Base-by-base conservation (phyloP, 2,888 invertebrate genomes). In the Rapana venosa region DNA sequence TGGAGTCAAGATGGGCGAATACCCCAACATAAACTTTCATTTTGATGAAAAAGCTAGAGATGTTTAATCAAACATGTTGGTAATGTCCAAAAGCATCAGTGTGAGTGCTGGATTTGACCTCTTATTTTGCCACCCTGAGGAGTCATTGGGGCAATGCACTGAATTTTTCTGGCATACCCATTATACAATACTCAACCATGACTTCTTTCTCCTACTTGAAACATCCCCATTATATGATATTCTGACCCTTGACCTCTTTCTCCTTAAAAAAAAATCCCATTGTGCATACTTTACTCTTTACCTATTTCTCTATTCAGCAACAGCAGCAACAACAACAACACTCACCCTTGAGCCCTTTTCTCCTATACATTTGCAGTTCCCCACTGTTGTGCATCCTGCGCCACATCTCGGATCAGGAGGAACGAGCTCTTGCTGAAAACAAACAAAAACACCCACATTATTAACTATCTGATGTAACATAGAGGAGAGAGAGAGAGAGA, bases 291-390 rank as follows among this genome's bases (percentile, higher is more conserved):
- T 20, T 22, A 15, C 20, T 20, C 26, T 66, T 26, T 5, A 66
- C 26, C 66, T 66, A 5, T 66, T 66, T 66, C 66, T 66, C 26
- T 26, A 22, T 20, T 66, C 47, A 47, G 8, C 22, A 13, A 81
- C 32, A 13, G 17, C 32, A 83, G 20, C 15, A 32, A 83, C 15
- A 22, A 26, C 15, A 61, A 32, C 22, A 26, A 35, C 36, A 92
- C 94, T 93, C 93, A 95, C 95, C 92, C 95, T 90, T 61, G 94
- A 94, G 90, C 95, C 95, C 92, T 95, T 95, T 88, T 95, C 95
- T 86, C 95, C 95, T 74, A 94, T 91, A 93, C 95, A 95, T 92
- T 92, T 94, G 91, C 95, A 95, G 87, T 93, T 93, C 88, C 92
- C 91, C n/a, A 81, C 84, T 20, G 90, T 92, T 35, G 92, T 91